Base-by-base conservation (phyloP, 1,140 invertebrate species). In the Drosophila elegans region DNA sequence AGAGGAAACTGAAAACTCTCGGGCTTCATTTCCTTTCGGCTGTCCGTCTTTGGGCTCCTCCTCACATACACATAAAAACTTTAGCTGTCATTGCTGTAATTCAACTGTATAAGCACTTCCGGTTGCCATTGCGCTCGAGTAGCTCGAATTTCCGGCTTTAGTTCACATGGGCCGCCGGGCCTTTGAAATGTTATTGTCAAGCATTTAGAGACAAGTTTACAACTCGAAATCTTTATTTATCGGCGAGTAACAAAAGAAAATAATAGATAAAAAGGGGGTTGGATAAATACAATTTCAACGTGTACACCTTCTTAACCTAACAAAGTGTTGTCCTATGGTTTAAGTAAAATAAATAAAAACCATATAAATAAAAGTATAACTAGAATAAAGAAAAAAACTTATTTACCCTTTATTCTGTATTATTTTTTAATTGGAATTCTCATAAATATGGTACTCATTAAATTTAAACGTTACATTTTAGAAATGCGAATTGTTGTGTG, bases 91-190 rank as follows among this genome's bases (percentile, higher is more conserved):
- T 67, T 60, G 42, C 57, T 67, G 72, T 80, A 71, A 88, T 61
- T 83, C 79, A 71, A 80, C 79, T 89, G 77, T 84, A 75, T 84
- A 73, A 89, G 69, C 61, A 78, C 84, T 89, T 89, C 84, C 84
- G 74, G 61, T 74, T 89, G 73, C 59, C 68, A 62, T 78, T 71
- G 64, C 74, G 54, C 46, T 6, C 41, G 71, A 74, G 55, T 36
- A 71, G 64, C 67, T 71, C 52, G 53, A 71, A 57, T 72, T 71
- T 72, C 68, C 68, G 68, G 66, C 44, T 2, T 25, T 27, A 34
- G 62, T 6, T 53, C 48, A 21, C 32, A 63, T 69, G 60, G 25
- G 13, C 48, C 10, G 49, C n/a, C 7, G 10, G 9, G 13, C 32
- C n/a, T 25, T 21, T 12, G 29, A 36, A 42, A 36, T 51, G 38